A percentile compares a stretch with the other conserved stretches of the same genome.
These are phyloP conservation scores for Drosophila pallidifrons DNA, from an alignment of 1,140 invertebrate species.

Conservation along the genomic window DNA sequence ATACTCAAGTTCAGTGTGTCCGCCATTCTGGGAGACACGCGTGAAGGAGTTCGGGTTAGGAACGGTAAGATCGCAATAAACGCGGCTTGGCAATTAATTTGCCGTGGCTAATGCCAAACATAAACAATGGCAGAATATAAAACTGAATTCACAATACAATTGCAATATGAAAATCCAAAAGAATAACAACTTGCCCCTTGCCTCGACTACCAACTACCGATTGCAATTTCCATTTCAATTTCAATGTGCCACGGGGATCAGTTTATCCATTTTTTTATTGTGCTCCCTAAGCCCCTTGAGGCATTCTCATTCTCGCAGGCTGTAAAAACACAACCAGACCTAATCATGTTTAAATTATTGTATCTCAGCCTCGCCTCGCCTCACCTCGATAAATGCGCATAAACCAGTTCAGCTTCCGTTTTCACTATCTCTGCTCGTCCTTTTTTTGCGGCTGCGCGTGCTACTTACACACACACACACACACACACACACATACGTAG, in stretches of 20 bases:
- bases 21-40: conserved; percentile 91
- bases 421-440: conserved; percentile 18
- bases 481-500: not conserved
- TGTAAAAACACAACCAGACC: conserved; percentile 84
- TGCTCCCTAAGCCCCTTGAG: conserved; percentile 70
- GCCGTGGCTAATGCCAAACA: conserved; percentile 68
- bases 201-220: too few relatives aligned
- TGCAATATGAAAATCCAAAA: conserved; percentile 77
- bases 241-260: conserved; percentile 51
- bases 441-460: conserved; percentile 61
- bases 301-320: conserved; percentile 59
- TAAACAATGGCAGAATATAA: conserved; percentile 48
- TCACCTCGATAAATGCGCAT: conserved; percentile 53
- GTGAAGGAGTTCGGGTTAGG: conserved; percentile 84
- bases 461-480: conserved; percentile 37
- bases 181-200: conserved; percentile 65
- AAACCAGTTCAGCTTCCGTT: conserved; percentile 69
- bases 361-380: conserved; percentile 43
- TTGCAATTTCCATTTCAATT: conserved; percentile 44
- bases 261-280: conserved; percentile 47
- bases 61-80: conserved; percentile 84
- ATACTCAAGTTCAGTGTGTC: conserved; percentile 96
- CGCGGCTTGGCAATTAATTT: conserved; percentile 75
- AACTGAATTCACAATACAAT: conserved; percentile 55
- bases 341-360: conserved; percentile 85